Conservation (phyloP, 2,888 invertebrate genomes). For the Petrophora chlorosata region DNA sequence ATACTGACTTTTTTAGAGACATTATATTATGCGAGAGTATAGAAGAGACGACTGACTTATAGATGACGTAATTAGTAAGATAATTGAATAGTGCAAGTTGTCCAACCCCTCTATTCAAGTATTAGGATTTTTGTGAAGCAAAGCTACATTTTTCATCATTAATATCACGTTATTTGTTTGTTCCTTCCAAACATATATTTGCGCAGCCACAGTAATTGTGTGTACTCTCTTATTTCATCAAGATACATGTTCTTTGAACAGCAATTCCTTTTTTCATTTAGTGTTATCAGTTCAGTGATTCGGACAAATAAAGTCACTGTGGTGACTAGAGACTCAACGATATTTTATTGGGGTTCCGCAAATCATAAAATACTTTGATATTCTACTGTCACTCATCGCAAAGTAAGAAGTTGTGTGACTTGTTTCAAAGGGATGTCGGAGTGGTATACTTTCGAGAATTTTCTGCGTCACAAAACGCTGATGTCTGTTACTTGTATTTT, state of each 20-base stretch:
- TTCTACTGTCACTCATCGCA: constrained; percentile 49
- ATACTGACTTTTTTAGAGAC: no score
- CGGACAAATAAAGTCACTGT: constrained; percentile 34
- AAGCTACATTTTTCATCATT: constrained; percentile 1
- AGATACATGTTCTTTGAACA: constrained; percentile 22
- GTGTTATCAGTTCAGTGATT: constrained; percentile 35
- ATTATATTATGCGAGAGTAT: no score
- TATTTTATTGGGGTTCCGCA: constrained; percentile 54
- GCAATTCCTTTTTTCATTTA: constrained; percentile 48
- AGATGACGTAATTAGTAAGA: no score
- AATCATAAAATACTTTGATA: constrained; percentile 51
- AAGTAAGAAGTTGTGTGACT: constrained; percentile 33
- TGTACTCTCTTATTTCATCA: constrained; percentile 31
- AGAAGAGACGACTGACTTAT: no score
- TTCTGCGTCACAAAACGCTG: background rate
- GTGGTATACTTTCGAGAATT: background rate
- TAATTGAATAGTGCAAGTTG: no score
- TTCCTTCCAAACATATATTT: constrained; percentile 21
- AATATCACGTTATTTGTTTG: constrained; percentile 9
- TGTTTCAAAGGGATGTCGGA: constrained; percentile 1
- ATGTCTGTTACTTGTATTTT: no score
- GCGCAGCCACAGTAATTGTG: constrained; percentile 29
- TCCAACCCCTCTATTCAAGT: no score
- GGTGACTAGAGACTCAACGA: constrained; percentile 41
- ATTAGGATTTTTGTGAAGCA: no score